A percentile compares a stretch with the other conserved stretches of the same genome.
These are phyloP conservation scores for Trypoxylon attenuatum DNA, from an alignment of 2,888 invertebrate species.

Conservation along the genomic window DNA sequence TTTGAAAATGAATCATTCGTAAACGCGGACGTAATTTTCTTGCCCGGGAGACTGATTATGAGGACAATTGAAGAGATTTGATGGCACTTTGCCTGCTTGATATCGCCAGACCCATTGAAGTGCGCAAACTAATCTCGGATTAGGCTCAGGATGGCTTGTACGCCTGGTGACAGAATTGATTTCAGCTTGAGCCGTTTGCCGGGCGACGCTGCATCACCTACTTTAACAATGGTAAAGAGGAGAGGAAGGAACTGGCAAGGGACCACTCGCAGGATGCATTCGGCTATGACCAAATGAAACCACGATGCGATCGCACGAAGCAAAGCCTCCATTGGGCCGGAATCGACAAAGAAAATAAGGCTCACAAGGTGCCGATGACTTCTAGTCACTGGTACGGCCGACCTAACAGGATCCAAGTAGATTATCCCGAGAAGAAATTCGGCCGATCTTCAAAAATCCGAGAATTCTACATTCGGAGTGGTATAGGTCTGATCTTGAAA, in stretches of 20 bases:
- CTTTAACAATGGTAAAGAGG: constrained; percentile 51
- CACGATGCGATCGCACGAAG: constrained; percentile 60
- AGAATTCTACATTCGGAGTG: constrained; percentile 24
- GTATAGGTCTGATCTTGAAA: constrained; percentile 4
- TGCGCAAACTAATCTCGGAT: background rate
- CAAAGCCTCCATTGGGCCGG: constrained; percentile 54
- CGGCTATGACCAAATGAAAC: constrained; percentile 56
- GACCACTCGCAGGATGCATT: constrained; percentile 58
- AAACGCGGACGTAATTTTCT: constrained; percentile 15
- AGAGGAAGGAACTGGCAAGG: constrained; percentile 46
- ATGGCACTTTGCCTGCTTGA: constrained; percentile 10
- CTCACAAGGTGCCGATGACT: constrained; percentile 55
- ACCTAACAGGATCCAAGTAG: constrained; percentile 60
- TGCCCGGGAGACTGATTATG: background rate
- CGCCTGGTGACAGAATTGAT: constrained; percentile 18
- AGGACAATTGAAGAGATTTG: background rate
- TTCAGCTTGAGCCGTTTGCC: constrained; percentile 59
- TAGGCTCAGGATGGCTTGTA: background rate
- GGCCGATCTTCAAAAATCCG: constrained; percentile 41
- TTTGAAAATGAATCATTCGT: too few relatives aligned
- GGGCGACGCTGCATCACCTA: constrained; percentile 56
- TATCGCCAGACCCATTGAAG: background rate
- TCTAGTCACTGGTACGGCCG: constrained; percentile 61
- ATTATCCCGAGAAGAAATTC: constrained; percentile 58
- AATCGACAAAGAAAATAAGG: constrained; percentile 61